These are phyloP conservation scores for Drosophila arawakana DNA, from an alignment of 1,140 invertebrate genomes.

Conservation along the genomic window DNA sequence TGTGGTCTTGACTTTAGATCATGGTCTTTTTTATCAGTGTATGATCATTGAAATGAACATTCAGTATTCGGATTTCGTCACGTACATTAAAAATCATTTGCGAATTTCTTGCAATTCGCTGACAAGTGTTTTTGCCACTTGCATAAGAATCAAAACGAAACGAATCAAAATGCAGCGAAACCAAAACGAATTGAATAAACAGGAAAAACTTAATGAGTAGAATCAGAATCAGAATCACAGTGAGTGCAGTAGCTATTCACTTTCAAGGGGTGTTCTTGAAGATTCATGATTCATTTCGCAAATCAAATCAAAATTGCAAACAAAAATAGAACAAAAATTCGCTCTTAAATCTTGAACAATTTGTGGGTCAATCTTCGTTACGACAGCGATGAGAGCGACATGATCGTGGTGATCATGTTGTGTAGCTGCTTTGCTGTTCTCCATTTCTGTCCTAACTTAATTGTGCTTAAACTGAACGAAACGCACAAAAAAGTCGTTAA, in stretches of 20 bases:
- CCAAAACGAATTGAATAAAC: background rate
- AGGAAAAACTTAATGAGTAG: background rate
- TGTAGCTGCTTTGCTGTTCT: conserved; percentile 8
- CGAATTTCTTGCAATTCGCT: conserved; percentile 38
- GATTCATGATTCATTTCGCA: conserved; percentile 18
- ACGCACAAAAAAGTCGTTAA: conserved; percentile 60
- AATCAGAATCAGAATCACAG: conserved; percentile 11
- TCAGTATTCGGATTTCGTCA: conserved; percentile 68
- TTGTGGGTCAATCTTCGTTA: conserved; percentile 18
- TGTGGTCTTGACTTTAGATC: conserved; percentile 11
- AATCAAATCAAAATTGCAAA: background rate
- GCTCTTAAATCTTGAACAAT: background rate
- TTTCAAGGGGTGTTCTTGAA: conserved; percentile 18
- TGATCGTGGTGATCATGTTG: conserved; percentile 7
- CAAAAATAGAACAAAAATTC: conserved; percentile 1
- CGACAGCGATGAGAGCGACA: background rate
- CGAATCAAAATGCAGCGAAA: background rate
- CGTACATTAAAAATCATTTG: conserved; percentile 78
- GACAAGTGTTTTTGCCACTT: conserved; percentile 68
- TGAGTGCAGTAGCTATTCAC: conserved; percentile 7
- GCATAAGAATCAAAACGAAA: conserved; percentile 46
- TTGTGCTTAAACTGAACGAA: conserved; percentile 32
- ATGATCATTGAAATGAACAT: conserved; percentile 53
- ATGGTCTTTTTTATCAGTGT: too few species aligned
- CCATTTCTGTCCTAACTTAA: conserved; percentile 33